A percentile compares a stretch with the other conserved stretches of the same genome.
These are phyloP conservation scores for Halcyon chelicuti DNA, from an alignment of 2,797 vertebrate species.

Conservation along the genomic window DNA sequence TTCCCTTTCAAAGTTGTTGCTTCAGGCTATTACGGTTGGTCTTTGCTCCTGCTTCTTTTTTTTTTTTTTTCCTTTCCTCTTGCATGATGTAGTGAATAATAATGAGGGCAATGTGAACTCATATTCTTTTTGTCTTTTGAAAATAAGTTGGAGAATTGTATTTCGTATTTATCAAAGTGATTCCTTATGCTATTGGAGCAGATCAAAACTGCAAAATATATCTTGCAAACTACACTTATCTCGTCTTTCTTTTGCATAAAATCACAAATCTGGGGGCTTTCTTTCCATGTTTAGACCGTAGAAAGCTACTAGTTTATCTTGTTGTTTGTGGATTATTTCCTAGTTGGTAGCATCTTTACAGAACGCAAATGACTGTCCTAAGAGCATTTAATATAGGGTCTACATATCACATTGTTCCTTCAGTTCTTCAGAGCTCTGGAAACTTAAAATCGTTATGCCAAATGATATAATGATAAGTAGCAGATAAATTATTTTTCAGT, in stretches of 20 bases:
- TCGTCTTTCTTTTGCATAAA: not conserved
- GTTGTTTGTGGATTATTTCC: not conserved
- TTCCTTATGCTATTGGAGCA: not conserved
- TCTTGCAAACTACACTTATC: not conserved
- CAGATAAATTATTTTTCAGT: not conserved
- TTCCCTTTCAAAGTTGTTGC: constrained; percentile 15
- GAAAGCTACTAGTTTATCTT: not conserved
- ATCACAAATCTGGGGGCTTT: not conserved
- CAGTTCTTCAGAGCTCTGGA: not conserved
- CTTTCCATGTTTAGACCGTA: not conserved
- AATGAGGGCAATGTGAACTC: not conserved
- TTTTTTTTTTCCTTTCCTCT: constrained; percentile 4
- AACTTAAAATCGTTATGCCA: not conserved
- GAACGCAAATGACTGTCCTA: not conserved
- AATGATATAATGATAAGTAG: not conserved
- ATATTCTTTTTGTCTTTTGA: not conserved
- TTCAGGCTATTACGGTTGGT: not conserved
- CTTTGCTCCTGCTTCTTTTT: constrained; percentile 27
- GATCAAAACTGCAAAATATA: not conserved
- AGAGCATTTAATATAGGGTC: not conserved
- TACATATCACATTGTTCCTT: not conserved
- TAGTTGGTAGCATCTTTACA: not conserved
- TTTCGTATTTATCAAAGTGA: not conserved
- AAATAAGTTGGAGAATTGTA: not conserved
- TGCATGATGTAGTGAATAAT: not conserved